Conservation (phyloP, 2,113 vertebrate genomes). For the Sapajus apella region DNA sequence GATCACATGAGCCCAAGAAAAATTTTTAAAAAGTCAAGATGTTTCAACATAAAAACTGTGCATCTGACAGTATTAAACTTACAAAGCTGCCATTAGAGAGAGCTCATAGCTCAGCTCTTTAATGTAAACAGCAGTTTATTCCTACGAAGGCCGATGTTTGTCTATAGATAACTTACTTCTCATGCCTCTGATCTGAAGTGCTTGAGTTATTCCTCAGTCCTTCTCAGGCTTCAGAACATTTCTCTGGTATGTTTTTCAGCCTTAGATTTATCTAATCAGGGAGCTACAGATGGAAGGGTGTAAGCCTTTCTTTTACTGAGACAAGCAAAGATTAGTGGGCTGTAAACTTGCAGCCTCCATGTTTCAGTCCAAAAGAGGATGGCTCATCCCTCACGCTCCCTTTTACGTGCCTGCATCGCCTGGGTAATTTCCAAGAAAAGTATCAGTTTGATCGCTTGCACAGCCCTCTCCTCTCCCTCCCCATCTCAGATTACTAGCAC, state of each 20-base stretch:
- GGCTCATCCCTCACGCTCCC: neutral
- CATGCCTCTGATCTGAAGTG: neutral
- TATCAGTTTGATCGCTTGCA: neutral
- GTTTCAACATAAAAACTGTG: neutral
- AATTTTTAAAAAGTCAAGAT: neutral
- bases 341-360: neutral
- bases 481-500: neutral
- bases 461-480: neutral
- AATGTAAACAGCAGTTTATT: neutral
- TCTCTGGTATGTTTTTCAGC: neutral
- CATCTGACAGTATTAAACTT: neutral
- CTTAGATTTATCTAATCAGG: conserved; percentile 34
- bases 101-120: neutral
- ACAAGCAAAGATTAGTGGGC: conserved; percentile 30
- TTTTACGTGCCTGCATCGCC: neutral
- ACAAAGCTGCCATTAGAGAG: neutral
- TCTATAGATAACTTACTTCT: neutral
- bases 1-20: too few species aligned
- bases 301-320: neutral
- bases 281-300: neutral
- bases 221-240: neutral
- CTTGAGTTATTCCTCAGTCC: neutral
- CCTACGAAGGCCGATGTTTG: neutral
- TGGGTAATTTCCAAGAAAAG: conserved; percentile 49
- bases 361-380: neutral